Percentiles rank a stretch among this genome's conserved stretches.
Conservation (phyloP, 2,888 invertebrate species). For the Synergus umbraculus region DNA sequence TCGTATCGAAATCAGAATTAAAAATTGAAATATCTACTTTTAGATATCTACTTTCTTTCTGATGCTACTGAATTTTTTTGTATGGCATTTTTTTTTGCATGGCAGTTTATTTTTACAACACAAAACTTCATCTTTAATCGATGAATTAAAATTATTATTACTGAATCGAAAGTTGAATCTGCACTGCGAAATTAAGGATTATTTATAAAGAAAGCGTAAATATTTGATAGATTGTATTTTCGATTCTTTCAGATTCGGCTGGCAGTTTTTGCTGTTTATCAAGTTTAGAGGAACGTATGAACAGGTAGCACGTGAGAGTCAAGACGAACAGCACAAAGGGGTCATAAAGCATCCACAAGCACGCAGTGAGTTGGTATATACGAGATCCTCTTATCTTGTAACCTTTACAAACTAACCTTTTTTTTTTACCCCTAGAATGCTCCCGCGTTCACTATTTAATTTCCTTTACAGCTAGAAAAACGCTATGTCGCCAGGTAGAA, state of each 20-base stretch:
- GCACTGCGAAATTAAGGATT: not conserved
- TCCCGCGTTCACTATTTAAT: slow-evolving; percentile 11
- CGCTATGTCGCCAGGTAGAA: slow-evolving; percentile 22
- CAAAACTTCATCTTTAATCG: not conserved
- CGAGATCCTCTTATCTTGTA: slow-evolving; percentile 14
- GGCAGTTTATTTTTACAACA: not conserved
- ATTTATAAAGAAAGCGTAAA: not conserved
- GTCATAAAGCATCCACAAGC: slow-evolving; percentile 61
- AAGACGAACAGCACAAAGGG: slow-evolving; percentile 59
- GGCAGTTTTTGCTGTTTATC: slow-evolving; percentile 46
- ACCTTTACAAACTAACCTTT: slow-evolving; percentile 13
- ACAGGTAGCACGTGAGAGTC: slow-evolving; percentile 29
- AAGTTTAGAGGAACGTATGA: slow-evolving; percentile 41
- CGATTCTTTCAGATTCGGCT: not conserved
- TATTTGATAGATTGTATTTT: not conserved
- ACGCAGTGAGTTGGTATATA: slow-evolving; percentile 54
- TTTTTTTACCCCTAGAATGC: slow-evolving; percentile 3
- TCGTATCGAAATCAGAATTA: too few species aligned
- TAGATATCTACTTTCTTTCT: not conserved
- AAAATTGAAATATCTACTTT: not conserved
- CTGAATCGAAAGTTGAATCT: not conserved
- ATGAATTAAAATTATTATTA: not conserved
- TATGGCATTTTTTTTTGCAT: not conserved
- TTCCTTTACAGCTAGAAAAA: slow-evolving; percentile 28
- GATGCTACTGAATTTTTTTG: not conserved